Base-by-base conservation (phyloP, 2,888 invertebrate species). In the Macroteleia sp. region DNA sequence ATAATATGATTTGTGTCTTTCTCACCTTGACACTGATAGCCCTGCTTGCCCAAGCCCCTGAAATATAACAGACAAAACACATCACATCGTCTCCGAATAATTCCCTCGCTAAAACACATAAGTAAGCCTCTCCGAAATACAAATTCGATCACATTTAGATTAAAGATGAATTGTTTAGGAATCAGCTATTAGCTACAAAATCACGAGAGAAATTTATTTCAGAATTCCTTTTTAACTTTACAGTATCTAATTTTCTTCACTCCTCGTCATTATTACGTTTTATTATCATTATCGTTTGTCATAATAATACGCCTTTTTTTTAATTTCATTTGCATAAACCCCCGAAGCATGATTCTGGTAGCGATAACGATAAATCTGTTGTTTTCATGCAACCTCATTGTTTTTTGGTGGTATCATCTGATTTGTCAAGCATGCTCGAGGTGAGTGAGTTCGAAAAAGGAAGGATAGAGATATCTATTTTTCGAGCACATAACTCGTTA, bases 11-110 rank as follows among this genome's bases (percentile, higher is more conserved):
- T 88, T 90, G 90, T 91, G 91, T 90, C 91, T 89, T 89, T 87
- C 91, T 91, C 94, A 97, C 97, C 97, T 97, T 98, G 98, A 94
- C 98, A 98, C 93, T 98, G 98, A 94, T 98, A 98, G 92, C 98
- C 98, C 94, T 98, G 98, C 93, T 97, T 98, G 92, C 97, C 98
- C 92, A 98, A 94, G 92, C 97, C 97, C 97, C 97, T 97, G 95
- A 91, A 95, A 95, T 91, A 90, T 88, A n/a, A 91, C 90, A 91
- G 90, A 91, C 91, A 91, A 90, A 91, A 90, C 88, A 90, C 88
- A 87, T 90, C 88, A 89, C 89, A 88, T 90, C 85, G 85, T 90
- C 86, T 89, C 87, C 86, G 87, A 84, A 82, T 44, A 89, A 85
- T 85, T 87, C 87, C 90, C 86, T 86, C 41, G 12, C 62, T 84